These are phyloP conservation scores for Monopterus albus DNA, from an alignment of 2,113 vertebrate genomes.

Conservation along the genomic window DNA sequence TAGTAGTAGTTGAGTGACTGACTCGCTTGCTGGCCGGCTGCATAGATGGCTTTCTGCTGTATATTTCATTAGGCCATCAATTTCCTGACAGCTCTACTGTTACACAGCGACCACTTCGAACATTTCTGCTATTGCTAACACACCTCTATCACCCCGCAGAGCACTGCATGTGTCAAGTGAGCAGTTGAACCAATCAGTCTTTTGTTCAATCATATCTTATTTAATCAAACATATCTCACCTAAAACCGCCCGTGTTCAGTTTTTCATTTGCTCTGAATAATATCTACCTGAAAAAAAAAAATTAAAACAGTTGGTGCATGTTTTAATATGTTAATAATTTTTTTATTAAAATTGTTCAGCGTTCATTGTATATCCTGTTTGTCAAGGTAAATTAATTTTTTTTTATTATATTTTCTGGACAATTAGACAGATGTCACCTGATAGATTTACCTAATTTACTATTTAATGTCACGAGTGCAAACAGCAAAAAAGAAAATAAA, in stretches of 20 bases:
- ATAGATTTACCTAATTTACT: too few relatives aligned
- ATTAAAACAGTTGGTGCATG: too few relatives aligned
- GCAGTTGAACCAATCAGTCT: background rate
- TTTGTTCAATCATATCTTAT: background rate
- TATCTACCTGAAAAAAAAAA: too few relatives aligned
- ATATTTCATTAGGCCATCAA: slow-evolving; percentile 42
- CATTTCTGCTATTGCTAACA: background rate
- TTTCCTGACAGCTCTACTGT: slow-evolving; percentile 10
- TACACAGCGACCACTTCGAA: slow-evolving; percentile 16
- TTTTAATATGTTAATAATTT: too few relatives aligned
- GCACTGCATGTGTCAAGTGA: background rate
- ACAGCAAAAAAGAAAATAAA: too few relatives aligned
- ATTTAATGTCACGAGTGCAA: too few relatives aligned
- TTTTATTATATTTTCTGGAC: too few relatives aligned
- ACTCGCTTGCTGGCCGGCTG: slow-evolving; percentile 1
- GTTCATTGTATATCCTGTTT: too few relatives aligned
- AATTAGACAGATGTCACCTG: too few relatives aligned
- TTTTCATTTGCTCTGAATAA: background rate
- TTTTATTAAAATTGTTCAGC: too few relatives aligned
- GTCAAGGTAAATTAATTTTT: too few relatives aligned
- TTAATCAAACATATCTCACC: background rate
- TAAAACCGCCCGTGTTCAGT: background rate
- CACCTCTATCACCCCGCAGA: slow-evolving; percentile 17
- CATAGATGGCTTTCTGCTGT: slow-evolving; percentile 4
- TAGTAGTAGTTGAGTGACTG: slow-evolving; percentile 12